Evolutionary conservation across 2,797 vertebrate species (phyloP).

Genomic region (Dallia pectoralis): DNA sequence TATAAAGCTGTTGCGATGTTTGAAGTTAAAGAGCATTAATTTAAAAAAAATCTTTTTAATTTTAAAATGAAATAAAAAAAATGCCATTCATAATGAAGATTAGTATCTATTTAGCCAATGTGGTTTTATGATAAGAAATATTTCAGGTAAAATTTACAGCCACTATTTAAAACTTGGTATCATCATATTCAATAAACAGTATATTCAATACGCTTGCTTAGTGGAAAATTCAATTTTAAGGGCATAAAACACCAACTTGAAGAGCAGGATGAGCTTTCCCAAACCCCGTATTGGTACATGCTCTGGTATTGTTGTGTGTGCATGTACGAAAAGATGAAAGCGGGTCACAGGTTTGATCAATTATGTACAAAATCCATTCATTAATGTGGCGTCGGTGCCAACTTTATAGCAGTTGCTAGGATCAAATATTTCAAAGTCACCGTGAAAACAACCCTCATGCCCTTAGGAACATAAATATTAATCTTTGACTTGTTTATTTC

Average conservation of each 20-base stretch:
- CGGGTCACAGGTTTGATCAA: conserved; percentile 54
- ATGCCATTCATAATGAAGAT: no score
- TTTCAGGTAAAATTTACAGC: no score
- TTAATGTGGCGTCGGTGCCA: conserved; percentile 58
- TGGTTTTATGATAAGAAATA: no score
- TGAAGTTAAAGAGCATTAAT: no score
- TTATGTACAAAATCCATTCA: conserved; percentile 63
- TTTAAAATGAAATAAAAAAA: no score
- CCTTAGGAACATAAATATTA: conserved; percentile 74
- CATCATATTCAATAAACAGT: no score
- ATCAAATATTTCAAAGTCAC: conserved; percentile 67
- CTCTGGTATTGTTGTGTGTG: conserved; percentile 6
- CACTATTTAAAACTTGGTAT: no score
- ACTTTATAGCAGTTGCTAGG: conserved; percentile 52
- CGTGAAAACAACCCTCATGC: conserved; percentile 58
- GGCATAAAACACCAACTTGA: no score
- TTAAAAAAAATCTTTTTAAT: no score
- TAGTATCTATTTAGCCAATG: no score
- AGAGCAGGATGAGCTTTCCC: background rate
- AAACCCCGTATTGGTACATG: background rate
- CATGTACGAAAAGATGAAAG: background rate
- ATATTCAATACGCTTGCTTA: no score
- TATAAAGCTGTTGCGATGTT: conserved; percentile 11
- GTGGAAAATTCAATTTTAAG: no score
- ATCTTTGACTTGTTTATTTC: conserved; percentile 75